These are phyloP conservation scores for Hemicordylus capensis DNA, from an alignment of 2,113 vertebrate genomes.

Conservation along the genomic window DNA sequence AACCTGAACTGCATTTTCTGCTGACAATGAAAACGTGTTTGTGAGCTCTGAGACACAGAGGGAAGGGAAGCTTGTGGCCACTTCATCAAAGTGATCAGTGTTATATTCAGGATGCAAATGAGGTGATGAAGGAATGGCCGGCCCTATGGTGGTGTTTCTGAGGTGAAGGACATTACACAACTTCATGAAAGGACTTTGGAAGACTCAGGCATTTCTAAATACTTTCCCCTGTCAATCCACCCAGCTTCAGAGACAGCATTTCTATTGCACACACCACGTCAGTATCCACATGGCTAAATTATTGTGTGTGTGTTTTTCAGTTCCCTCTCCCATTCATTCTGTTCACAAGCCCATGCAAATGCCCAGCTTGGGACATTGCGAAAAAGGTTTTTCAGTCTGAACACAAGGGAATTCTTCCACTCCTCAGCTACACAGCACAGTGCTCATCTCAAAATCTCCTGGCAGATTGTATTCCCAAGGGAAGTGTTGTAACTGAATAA, in stretches of 20 bases:
- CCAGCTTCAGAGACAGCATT: neutral
- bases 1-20: constrained; percentile 36
- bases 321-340: neutral
- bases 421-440: fast-evolving
- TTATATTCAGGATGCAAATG: neutral
- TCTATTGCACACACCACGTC: neutral
- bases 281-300: neutral
- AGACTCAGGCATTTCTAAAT: neutral
- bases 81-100: neutral
- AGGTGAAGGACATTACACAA: neutral
- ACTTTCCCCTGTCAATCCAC: neutral
- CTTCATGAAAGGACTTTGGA: neutral
- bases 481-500: neutral
- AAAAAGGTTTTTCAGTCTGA: neutral
- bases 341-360: neutral
- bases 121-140: neutral
- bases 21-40: neutral
- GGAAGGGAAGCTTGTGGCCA: fast-evolving
- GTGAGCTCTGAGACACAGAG: neutral
- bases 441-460: neutral
- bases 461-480: neutral
- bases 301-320: neutral
- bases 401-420: neutral
- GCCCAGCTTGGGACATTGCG: neutral
- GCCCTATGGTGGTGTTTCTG: fast-evolving